Percentiles rank a stretch among this genome's conserved stretches.
Conservation (phyloP, 2,797 vertebrate genomes). For the Gymnothorax javanicus region DNA sequence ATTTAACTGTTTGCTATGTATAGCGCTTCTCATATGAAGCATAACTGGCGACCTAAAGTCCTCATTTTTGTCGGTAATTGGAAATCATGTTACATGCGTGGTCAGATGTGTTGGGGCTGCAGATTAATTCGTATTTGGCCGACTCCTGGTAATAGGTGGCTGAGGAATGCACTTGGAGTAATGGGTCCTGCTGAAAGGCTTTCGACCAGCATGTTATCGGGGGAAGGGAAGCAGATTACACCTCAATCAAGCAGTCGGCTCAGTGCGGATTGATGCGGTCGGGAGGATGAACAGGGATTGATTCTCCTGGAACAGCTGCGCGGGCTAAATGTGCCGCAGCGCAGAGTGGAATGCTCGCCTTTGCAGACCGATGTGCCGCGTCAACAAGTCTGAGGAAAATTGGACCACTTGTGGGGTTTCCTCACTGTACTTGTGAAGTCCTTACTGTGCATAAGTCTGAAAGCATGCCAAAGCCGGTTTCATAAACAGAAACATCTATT, state of each 20-base stretch:
- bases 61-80: not conserved
- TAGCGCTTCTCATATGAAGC: not conserved
- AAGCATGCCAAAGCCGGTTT: not conserved
- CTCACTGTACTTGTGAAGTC: not conserved
- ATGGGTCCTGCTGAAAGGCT: not conserved
- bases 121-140: not conserved
- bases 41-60: not conserved
- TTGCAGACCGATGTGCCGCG: not conserved
- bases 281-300: conserved; percentile 14
- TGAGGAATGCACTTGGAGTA: not conserved
- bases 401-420: not conserved
- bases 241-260: conserved; percentile 20
- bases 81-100: conserved; percentile 1
- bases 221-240: conserved; percentile 1
- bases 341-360: not conserved
- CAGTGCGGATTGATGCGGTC: not conserved
- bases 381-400: not conserved
- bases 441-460: not conserved
- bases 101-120: not conserved
- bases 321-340: not conserved
- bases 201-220: not conserved
- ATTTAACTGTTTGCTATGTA: not conserved
- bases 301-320: conserved; percentile 5
- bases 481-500: not conserved
- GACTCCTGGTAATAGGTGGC: not conserved